Conservation (phyloP, 2,113 vertebrate species). For the Ceyx cyanopectus region DNA sequence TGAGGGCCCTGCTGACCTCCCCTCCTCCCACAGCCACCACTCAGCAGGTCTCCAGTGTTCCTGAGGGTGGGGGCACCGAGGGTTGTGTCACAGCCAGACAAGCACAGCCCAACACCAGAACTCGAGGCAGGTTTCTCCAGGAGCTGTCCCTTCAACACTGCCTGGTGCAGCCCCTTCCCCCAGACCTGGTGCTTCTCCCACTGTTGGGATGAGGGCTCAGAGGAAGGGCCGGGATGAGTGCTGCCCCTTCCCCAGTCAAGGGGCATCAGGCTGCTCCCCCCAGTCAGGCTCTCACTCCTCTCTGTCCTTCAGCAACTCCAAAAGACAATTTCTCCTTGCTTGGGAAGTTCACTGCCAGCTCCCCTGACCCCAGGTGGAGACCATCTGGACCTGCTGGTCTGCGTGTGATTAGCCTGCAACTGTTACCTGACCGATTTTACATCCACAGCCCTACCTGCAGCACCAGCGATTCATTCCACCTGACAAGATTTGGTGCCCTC, state of each 20-base stretch:
- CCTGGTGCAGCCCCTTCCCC: background rate
- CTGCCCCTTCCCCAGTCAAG: background rate
- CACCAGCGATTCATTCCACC: background rate
- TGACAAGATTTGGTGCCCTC: background rate
- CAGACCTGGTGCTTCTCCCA: background rate
- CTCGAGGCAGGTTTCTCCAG: background rate
- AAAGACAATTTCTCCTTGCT: background rate
- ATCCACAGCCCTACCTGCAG: background rate
- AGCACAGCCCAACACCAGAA: background rate
- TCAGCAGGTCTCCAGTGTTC: accelerated
- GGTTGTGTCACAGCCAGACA: background rate
- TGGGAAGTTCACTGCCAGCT: background rate
- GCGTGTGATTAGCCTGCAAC: background rate
- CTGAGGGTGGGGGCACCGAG: background rate
- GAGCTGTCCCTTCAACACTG: background rate
- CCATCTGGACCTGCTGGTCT: conserved; percentile 53
- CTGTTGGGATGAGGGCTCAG: too few species aligned
- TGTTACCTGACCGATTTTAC: conserved; percentile 46
- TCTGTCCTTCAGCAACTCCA: background rate
- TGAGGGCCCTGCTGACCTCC: accelerated
- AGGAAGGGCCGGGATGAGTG: background rate
- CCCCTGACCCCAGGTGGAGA: background rate
- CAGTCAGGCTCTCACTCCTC: background rate
- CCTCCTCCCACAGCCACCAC: background rate
- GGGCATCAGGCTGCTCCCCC: background rate